Evolutionary conservation across 2,888 invertebrate species (phyloP), one percentile per base, ranked within the genome.

Genomic region (Xylota sylvarum): DNA sequence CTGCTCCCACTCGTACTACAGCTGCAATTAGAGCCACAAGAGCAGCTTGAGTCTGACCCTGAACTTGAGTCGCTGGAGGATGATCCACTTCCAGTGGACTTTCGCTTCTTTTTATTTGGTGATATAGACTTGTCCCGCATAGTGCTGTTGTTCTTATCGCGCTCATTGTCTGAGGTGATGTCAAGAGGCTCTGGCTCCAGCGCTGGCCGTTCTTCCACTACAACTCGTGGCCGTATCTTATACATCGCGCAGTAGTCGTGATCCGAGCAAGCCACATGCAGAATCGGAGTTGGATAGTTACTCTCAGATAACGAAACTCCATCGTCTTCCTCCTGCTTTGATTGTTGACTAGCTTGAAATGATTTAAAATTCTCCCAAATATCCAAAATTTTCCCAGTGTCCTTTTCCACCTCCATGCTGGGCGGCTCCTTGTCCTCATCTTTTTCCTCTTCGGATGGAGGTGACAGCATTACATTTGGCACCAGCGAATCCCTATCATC

Each of bases 11-110:
- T 95, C 64, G 95, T 95, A 5, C 97, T 95, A 6, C 97, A 97
- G 88, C 96, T 97, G 90, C 97, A 97, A 90, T 97, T 97, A 2
- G 96, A 95, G 4, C 96, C 96, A 90, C 97, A 97, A 0, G 96
- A 96, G 90, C 97, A 97, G 90, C 96, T 96, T 0, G 96, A 97
- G 88, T 94, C 95, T 86, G 96, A 96, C 89, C 95, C 96, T 88
- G 96, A 96, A 87, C 96, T 96, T 19, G 96, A 96, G 89, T 95
- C 95, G 90, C 96, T 96, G 0, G 96, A 96, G 0, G 96, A 96
- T 19, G 95, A 95, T 85, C 94, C 89, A 70, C 87, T 88, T 2
- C 78, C 81, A 12, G 84, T 86, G 32, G 93, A 93, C 50, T 88
- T 89, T 30, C 92, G 80, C 79, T 88, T 89, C 58, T 69, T 86